A percentile compares a stretch with the other conserved stretches of the same genome.
Conservation (phyloP, 1,140 invertebrate genomes). For the Microplitis demolitor region DNA sequence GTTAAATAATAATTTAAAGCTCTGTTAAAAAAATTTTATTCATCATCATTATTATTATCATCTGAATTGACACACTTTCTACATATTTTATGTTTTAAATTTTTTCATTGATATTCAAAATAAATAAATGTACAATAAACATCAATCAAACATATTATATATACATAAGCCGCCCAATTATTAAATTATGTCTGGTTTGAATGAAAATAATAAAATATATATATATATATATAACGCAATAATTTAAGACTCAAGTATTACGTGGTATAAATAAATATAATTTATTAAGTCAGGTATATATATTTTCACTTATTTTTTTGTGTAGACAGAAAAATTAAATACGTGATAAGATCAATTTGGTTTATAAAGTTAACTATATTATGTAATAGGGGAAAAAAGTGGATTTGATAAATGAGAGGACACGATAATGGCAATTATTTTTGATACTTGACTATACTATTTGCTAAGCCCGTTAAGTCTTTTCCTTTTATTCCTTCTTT, state of each 20-base stretch:
- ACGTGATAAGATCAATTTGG: not conserved
- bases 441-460: conserved; percentile 33
- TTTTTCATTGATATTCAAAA: not conserved
- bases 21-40: conserved; percentile 42
- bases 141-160: not conserved
- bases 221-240: no score
- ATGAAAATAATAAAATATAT: no score
- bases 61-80: not conserved
- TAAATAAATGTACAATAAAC: not conserved
- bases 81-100: not conserved
- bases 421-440: conserved; percentile 43
- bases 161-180: not conserved
- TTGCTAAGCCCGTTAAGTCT: conserved; percentile 20
- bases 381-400: conserved; percentile 1
- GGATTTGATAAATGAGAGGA: conserved; percentile 43
- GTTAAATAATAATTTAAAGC: conserved; percentile 39
- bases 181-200: no score
- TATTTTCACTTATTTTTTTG: no score
- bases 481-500: conserved; percentile 29
- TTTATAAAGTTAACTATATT: no score
- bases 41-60: no score
- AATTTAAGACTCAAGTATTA: no score
- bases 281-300: no score
- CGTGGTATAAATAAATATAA: no score
- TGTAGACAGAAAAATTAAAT: no score